Evolutionary conservation across 2,797 vertebrate species (phyloP), one percentile per base, ranked within the genome.

Genomic region (Sebastes hopkinsi): DNA sequence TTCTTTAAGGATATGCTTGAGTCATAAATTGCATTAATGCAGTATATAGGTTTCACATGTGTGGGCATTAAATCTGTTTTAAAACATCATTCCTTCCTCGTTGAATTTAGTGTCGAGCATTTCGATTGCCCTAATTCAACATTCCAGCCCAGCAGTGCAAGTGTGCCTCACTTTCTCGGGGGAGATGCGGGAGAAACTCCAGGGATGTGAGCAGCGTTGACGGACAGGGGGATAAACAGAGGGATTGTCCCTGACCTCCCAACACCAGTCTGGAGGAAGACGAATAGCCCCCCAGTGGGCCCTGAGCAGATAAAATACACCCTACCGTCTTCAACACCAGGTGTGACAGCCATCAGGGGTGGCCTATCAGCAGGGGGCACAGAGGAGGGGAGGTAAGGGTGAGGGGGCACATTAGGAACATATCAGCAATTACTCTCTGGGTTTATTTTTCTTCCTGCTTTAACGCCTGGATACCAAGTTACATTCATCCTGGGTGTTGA

Each of bases 341-440:
- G 94, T 95, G 95, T 95, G 94, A 95, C 94, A 94, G 94, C 85
- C 94, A 94, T 94, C 93, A 92, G 93, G 95, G 95, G 95, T 95
- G 95, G 95, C 92, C 95, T 92, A 92, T 95, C 95, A 91, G 92
- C 92, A 93, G 93, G 94, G 88, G 93, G 90, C 55, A 89, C 88
- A 59, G 88, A 85, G 86, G 81, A 91, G 91, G 88, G 93, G 93
- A 91, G 86, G 92, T 83, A 87, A 89, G 94, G 93, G 91, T 93
- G 91, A 94, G 91, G 92, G 95, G 93, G 94, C 93, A 95, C 95
- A 95, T 94, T 95, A 94, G 95, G 94, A 95, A 95, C 94, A 94
- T 95, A 95, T 95, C 94, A 94, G 94, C 94, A 95, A 95, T 95
- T 95, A 95, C 95, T 95, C 91, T 83, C 77, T 55, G 34, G 82